A percentile compares a stretch with the other conserved stretches of the same genome.
Conservation (phyloP, 2,888 invertebrate species). For the Alloplasta piceator region DNA sequence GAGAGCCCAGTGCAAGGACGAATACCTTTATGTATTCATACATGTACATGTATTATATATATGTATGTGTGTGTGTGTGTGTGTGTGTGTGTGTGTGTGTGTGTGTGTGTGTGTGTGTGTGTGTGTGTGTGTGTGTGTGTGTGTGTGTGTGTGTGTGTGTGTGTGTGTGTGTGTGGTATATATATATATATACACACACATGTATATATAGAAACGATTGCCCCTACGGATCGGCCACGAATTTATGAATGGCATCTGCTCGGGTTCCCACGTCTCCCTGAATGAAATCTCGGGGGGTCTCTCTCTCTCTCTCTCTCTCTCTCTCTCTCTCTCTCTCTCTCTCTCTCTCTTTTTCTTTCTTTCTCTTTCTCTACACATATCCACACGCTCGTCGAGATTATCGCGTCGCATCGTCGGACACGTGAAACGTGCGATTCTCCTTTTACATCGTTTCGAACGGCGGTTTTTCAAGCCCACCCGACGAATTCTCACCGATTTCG, state of each 20-base stretch:
- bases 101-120: too few species aligned
- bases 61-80: conserved; percentile 19
- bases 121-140: too few species aligned
- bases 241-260: conserved; percentile 68
- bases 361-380: conserved; percentile 9
- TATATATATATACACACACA: not conserved
- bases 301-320: conserved; percentile 41
- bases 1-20: conserved; percentile 49
- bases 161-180: too few species aligned
- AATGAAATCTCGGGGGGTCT: conserved; percentile 61
- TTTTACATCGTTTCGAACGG: conserved; percentile 60
- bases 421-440: conserved; percentile 71
- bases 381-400: conserved; percentile 68
- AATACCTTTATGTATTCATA: not conserved
- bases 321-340: conserved; percentile 45
- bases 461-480: conserved; percentile 35
- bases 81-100: too few species aligned
- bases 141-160: too few species aligned
- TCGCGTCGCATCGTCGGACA: conserved; percentile 71
- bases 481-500: conserved; percentile 14
- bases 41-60: conserved; percentile 1
- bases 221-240: conserved; percentile 61
- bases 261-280: conserved; percentile 65
- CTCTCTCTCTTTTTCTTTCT: conserved; percentile 31
- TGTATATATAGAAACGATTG: conserved; percentile 40